Base-by-base conservation (phyloP, 1,140 invertebrate species). In the Ips nitidus region DNA sequence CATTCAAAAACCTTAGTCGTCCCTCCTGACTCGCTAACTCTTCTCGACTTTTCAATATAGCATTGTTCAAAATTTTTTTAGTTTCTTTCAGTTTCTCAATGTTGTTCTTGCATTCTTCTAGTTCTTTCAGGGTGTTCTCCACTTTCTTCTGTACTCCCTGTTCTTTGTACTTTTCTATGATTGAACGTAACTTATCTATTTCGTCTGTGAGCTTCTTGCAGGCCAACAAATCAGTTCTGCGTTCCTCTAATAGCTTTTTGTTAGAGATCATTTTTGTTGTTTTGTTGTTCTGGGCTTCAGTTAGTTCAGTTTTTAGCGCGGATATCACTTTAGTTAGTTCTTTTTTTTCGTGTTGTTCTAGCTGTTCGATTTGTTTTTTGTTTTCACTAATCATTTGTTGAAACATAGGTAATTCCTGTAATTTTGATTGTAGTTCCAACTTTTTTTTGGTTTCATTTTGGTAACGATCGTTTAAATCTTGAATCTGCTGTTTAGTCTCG, bases 161-260 rank as follows among this genome's bases (percentile, higher is more conserved):
- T 38, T 62, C 53, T 0, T 22, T 22, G 47, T 76, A 77, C 45
- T 55, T 22, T 39, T 74, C 64, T n/a, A 78, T 75, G 63, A 60
- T 52, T 1, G 52, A 70, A 41, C 76, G 73, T 22, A 76, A 53
- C 55, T 77, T 78, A 3, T 71, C 22, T 8, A 79, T 74, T n/a
- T 75, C 69, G n/a, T 73, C 70, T 7, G 76, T 55, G 1, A 72
- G n/a, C 6, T 69, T 69, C 4, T 80, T 81, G 64, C 81, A 78
- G 76, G 75, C 63, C 55, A 78, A 69, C 79, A 83, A 43, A 64
- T 75, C 59, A 4, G 64, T 36, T 8, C 69, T 37, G 41, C 53
- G 52, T 80, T 82, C 43, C 76, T 80, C 70, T 79, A 79, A 2
- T 80, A 74, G 5, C 79, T 80, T 41, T 57, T 69, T 73, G 38